A percentile compares a stretch with the other conserved stretches of the same genome.
Conservation (phyloP, 2,888 invertebrate species). For the Horisme vitalbata region DNA sequence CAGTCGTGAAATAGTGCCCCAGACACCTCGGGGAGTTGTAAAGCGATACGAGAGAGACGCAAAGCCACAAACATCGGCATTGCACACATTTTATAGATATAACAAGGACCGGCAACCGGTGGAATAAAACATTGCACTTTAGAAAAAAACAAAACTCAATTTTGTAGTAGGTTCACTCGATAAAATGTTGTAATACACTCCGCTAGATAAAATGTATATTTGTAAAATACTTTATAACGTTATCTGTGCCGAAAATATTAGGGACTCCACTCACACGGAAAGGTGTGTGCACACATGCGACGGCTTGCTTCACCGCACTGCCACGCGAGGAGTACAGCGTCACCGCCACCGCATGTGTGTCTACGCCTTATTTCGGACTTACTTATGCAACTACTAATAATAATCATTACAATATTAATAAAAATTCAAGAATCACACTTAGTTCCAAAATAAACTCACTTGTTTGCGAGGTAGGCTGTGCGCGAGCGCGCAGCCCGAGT, state of each 20-base stretch:
- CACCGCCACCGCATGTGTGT: slow-evolving; percentile 53
- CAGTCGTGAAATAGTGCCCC: slow-evolving; percentile 38
- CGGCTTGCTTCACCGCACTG: slow-evolving; percentile 27
- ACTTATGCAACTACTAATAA: slow-evolving; percentile 82
- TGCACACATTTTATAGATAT: slow-evolving; percentile 71
- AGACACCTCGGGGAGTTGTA: slow-evolving; percentile 50
- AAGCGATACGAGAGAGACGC: slow-evolving; percentile 48
- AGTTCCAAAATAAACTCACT: slow-evolving; percentile 90
- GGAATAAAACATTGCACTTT: slow-evolving; percentile 82
- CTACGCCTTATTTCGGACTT: slow-evolving; percentile 65
- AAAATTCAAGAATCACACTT: slow-evolving; percentile 88
- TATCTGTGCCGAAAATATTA: slow-evolving; percentile 79
- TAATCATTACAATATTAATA: slow-evolving; percentile 83
- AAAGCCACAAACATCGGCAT: slow-evolving; percentile 59
- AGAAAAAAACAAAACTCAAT: slow-evolving; percentile 81
- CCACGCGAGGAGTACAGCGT: slow-evolving; percentile 4
- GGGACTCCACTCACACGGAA: slow-evolving; percentile 79
- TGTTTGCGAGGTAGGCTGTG: slow-evolving; percentile 88
- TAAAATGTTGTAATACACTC: slow-evolving; percentile 82
- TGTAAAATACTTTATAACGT: slow-evolving; percentile 81
- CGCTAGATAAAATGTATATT: slow-evolving; percentile 82
- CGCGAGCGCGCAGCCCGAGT: slow-evolving; percentile 82
- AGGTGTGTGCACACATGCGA: slow-evolving; percentile 62
- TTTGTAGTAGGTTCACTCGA: slow-evolving; percentile 82
- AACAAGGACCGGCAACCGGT: slow-evolving; percentile 80